Evolutionary conservation across 2,888 invertebrate genomes (phyloP).

Genomic region (Leptinotarsa tumamoca): DNA sequence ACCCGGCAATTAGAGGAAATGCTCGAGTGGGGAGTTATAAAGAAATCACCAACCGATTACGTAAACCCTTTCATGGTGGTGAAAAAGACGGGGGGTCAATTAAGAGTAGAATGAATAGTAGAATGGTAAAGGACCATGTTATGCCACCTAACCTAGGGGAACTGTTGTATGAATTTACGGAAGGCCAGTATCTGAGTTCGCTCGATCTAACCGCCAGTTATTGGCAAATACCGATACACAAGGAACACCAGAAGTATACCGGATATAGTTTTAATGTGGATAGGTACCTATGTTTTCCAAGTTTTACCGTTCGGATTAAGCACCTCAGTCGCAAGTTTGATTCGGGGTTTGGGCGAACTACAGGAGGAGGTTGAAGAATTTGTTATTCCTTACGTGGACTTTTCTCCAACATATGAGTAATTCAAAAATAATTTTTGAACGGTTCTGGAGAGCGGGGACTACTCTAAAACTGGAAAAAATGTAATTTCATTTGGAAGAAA

Average conservation of each 20-base stretch:
- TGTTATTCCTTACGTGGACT: constrained; percentile 24
- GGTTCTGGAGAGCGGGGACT: not conserved
- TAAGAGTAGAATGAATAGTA: constrained; percentile 17
- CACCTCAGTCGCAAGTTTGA: constrained; percentile 30
- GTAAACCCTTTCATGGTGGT: constrained; percentile 18
- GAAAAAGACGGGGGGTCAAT: not conserved
- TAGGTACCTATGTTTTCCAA: constrained; percentile 25
- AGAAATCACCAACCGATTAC: constrained; percentile 13
- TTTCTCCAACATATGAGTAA: no score
- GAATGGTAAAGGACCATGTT: not conserved
- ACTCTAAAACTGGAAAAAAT: constrained; percentile 28
- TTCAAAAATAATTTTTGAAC: not conserved
- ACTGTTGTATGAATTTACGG: constrained; percentile 14
- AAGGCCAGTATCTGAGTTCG: constrained; percentile 14
- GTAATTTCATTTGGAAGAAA: constrained; percentile 2
- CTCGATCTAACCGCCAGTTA: constrained; percentile 15
- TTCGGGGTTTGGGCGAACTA: constrained; percentile 11
- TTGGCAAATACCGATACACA: constrained; percentile 20
- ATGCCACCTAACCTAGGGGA: constrained; percentile 12
- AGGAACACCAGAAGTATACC: constrained; percentile 11
- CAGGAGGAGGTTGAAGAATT: constrained; percentile 5
- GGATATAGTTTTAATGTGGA: not conserved
- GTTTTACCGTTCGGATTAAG: constrained; percentile 21
- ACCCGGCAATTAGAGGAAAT: constrained; percentile 12
- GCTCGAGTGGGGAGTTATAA: constrained; percentile 17